These are phyloP conservation scores for Cheilosia soror DNA, from an alignment of 2,888 invertebrate species.

Conservation along the genomic window DNA sequence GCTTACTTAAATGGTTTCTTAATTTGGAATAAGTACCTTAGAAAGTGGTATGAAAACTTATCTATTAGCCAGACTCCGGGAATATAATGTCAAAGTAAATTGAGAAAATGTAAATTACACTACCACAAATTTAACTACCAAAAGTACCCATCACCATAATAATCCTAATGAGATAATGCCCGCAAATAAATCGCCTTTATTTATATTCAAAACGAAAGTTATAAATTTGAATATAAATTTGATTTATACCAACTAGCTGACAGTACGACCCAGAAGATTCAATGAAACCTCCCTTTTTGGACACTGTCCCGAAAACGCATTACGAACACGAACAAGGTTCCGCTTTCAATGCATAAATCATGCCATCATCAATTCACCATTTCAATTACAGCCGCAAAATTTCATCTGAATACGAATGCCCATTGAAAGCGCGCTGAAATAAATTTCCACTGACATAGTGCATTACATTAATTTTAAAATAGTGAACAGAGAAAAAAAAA, in stretches of 20 bases:
- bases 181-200: conserved; percentile 32
- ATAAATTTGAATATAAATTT: conserved; percentile 56
- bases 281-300: background rate
- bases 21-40: no score
- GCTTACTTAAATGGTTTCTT: no score
- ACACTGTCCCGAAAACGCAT: conserved; percentile 18
- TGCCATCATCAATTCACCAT: conserved; percentile 70
- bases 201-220: conserved; percentile 53
- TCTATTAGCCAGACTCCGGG: no score
- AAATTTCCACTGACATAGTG: conserved; percentile 42
- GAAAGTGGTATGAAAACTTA: no score
- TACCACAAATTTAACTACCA: background rate
- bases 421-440: conserved; percentile 48
- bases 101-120: no score
- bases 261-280: conserved; percentile 37
- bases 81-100: no score
- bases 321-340: conserved; percentile 13
- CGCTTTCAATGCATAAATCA: conserved; percentile 54
- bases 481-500: conserved; percentile 40
- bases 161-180: background rate
- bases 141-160: background rate
- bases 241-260: conserved; percentile 57
- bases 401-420: conserved; percentile 51
- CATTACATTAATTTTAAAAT: conserved; percentile 62
- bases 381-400: conserved; percentile 68